phyloP scores from a whole-genome alignment of 2,888 invertebrate genomes.

The Epinotia bilunana region DNA sequence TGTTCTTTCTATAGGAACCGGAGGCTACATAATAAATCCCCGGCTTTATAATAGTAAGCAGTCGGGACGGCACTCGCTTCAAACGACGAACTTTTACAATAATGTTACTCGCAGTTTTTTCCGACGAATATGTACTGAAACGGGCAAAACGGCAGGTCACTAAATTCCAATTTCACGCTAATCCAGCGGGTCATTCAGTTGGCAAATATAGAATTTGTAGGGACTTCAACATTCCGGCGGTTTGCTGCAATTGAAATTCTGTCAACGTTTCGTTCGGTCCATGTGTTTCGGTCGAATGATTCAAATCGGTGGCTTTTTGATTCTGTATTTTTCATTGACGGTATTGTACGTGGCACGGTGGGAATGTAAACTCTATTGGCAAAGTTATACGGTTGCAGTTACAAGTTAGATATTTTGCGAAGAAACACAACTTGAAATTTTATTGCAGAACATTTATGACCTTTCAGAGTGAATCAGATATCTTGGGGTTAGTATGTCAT shows the following conservation, averaged over 20 bases:
- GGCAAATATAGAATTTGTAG: neutral
- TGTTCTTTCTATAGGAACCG: no score
- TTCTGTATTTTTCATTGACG: neutral
- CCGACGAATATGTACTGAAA: no score
- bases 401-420: neutral
- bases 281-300: neutral
- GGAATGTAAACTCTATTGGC: neutral
- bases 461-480: neutral
- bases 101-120: no score
- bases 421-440: neutral
- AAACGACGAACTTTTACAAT: no score
- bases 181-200: slow-evolving; percentile 1
- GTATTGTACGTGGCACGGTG: neutral
- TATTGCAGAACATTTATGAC: neutral
- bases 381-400: neutral
- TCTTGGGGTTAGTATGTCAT: neutral
- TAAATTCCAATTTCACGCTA: neutral
- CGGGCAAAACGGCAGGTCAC: no score
- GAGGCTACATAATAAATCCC: no score
- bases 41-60: no score
- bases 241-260: slow-evolving; percentile 11
- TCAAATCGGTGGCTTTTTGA: neutral
- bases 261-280: neutral
- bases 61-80: no score
- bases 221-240: neutral